These are phyloP conservation scores for Lytechinus variegatus DNA, from an alignment of 35 echinoderm and acorn worm genomes.

Conservation along the genomic window DNA sequence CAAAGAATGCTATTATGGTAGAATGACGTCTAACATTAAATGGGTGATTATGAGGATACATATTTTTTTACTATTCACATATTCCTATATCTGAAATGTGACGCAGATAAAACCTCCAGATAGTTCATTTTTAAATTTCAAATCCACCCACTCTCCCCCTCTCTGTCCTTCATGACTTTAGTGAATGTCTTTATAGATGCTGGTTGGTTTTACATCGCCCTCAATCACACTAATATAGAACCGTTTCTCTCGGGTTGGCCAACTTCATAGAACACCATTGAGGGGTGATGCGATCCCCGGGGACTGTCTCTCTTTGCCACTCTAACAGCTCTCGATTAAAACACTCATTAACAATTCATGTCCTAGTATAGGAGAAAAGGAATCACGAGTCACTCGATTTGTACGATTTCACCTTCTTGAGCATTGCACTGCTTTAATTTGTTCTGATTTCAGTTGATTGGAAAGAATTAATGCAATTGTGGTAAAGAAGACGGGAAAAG, in stretches of 20 bases:
- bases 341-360: not conserved
- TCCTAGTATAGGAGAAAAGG: not conserved
- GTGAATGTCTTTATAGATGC: not conserved
- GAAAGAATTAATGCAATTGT: not conserved
- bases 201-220: not conserved
- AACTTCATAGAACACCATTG: not conserved
- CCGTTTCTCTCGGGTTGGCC: not conserved
- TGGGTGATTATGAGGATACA: too few relatives aligned
- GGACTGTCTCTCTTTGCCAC: not conserved
- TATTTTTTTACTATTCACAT: too few relatives aligned
- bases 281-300: not conserved
- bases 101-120: too few relatives aligned
- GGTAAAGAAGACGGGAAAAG: not conserved
- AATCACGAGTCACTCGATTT: not conserved
- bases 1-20: too few relatives aligned
- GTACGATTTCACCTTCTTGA: not conserved
- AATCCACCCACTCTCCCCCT: too few relatives aligned
- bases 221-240: not conserved
- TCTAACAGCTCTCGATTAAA: not conserved
- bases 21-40: too few relatives aligned
- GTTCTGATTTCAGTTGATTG: not conserved
- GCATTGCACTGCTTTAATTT: not conserved
- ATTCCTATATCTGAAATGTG: too few relatives aligned
- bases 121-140: too few relatives aligned
- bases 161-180: too few relatives aligned